Evolutionary conservation across 2,113 vertebrate species (phyloP), one percentile per base, ranked within the genome.

Genomic region (Lophius piscatorius): DNA sequence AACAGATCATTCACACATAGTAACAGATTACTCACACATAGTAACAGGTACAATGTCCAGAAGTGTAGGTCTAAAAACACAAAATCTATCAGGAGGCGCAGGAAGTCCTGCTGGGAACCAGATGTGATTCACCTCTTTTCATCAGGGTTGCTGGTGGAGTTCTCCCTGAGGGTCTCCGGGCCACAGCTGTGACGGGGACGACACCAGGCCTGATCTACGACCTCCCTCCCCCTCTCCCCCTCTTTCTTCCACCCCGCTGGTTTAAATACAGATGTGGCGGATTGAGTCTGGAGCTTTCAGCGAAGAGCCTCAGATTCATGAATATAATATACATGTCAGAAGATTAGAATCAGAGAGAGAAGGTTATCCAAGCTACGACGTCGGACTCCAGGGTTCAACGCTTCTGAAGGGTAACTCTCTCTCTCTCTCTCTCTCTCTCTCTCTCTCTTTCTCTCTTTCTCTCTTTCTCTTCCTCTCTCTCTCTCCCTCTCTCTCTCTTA

Each of bases 61-160:
- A n/a, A n/a, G n/a, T n/a, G n/a, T n/a, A n/a, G n/a, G n/a, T n/a
- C n/a, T n/a, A n/a, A n/a, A n/a, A n/a, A n/a, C n/a, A n/a, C n/a
- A 74, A 74, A 76, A 87, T 89, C 70, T 78, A 87, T 89, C 88
- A 79, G 78, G 90, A 80, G 85, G 90, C 64, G 80, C 50, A 60
- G 51, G 46, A 85, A 62, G 88, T 87, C 89, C 91, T 91, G 90
- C 87, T 86, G 87, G 77, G 89, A 69, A 83, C 87, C 91, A 91
- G 88, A 91, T 93, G 91, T 89, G 87, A 73, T 78, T 38, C 76
- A 78, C 77, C 76, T 73, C 82, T 82, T 89, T 83, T 21, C 8
- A 21, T 70, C 80, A 81, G 76, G 83, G 81, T 82, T 76, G 70
- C 79, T 87, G 83, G 70, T 70, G 71, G 71, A 85, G 76, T 45